A percentile compares a stretch with the other conserved stretches of the same genome.
These are phyloP conservation scores for Ailurus styani DNA, from an alignment of 2,113 vertebrate species.

Conservation along the genomic window DNA sequence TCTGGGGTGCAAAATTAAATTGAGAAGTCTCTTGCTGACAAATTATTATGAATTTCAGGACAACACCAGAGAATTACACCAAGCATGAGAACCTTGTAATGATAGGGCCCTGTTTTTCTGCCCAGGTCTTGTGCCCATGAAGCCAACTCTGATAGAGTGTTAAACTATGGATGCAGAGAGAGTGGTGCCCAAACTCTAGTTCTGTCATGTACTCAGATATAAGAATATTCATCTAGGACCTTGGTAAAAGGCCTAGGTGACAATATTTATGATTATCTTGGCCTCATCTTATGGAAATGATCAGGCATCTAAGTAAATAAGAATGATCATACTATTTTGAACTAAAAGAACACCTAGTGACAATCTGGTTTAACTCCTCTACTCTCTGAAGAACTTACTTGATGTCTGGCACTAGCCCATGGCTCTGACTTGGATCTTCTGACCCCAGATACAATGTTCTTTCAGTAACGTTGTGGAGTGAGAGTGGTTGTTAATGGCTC, in stretches of 20 bases:
- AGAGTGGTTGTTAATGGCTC: background rate
- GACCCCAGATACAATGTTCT: background rate
- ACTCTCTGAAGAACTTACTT: background rate
- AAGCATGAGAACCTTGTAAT: background rate
- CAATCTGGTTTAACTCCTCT: background rate
- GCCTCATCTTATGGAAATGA: background rate
- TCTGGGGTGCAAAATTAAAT: background rate
- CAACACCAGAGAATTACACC: fast-evolving
- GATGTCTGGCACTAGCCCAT: background rate
- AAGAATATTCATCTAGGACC: background rate
- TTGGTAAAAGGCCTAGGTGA: background rate
- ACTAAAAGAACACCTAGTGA: background rate
- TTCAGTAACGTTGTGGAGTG: background rate
- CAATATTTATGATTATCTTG: background rate
- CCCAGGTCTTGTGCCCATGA: background rate
- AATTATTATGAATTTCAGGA: background rate
- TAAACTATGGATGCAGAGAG: background rate
- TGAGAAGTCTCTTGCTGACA: background rate
- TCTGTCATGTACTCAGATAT: background rate
- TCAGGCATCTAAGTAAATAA: background rate
- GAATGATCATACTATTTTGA: background rate
- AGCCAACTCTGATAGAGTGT: background rate
- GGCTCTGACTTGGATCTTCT: background rate
- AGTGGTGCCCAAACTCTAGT: background rate
- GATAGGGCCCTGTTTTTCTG: background rate